Evolutionary conservation across 1,140 invertebrate species (phyloP).

Genomic region (Phthorimaea operculella): DNA sequence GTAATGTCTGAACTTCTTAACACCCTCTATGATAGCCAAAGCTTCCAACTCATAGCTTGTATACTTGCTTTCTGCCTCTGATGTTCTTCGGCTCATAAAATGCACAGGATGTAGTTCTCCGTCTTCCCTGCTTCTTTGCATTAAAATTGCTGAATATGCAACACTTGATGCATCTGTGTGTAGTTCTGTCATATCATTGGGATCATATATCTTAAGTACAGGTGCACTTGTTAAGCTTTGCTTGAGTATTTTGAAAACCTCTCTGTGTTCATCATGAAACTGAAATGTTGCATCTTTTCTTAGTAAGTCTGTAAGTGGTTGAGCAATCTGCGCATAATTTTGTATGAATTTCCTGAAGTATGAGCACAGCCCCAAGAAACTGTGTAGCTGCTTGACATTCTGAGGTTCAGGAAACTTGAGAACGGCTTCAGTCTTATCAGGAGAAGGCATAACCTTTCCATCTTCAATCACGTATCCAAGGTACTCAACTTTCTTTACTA

Average conservation of each 20-base stretch:
- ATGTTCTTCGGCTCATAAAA: slow-evolving; percentile 31
- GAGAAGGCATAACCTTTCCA: too few relatives aligned
- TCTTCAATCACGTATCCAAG: too few relatives aligned
- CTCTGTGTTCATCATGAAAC: slow-evolving; percentile 11
- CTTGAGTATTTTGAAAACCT: slow-evolving; percentile 14
- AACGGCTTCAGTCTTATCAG: too few relatives aligned
- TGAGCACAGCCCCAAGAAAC: too few relatives aligned
- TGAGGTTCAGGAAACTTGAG: too few relatives aligned
- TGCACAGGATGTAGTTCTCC: slow-evolving; percentile 19
- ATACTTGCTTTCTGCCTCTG: slow-evolving; percentile 51
- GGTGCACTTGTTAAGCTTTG: slow-evolving; percentile 8
- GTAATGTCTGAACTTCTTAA: slow-evolving; percentile 42
- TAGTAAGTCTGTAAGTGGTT: too few relatives aligned
- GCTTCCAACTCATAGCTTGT: slow-evolving; percentile 45
- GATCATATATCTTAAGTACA: slow-evolving; percentile 27
- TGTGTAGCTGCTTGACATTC: too few relatives aligned
- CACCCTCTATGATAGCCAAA: slow-evolving; percentile 25
- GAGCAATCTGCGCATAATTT: too few relatives aligned
- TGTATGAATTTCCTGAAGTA: too few relatives aligned
- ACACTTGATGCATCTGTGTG: slow-evolving; percentile 33
- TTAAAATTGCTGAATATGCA: slow-evolving; percentile 32
- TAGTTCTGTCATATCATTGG: slow-evolving; percentile 19
- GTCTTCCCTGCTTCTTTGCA: slow-evolving; percentile 16
- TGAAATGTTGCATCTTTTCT: too few relatives aligned
- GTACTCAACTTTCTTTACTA: slow-evolving; percentile 18